Base-by-base conservation (phyloP, 2,888 invertebrate species). In the Leucophora obtusa region DNA sequence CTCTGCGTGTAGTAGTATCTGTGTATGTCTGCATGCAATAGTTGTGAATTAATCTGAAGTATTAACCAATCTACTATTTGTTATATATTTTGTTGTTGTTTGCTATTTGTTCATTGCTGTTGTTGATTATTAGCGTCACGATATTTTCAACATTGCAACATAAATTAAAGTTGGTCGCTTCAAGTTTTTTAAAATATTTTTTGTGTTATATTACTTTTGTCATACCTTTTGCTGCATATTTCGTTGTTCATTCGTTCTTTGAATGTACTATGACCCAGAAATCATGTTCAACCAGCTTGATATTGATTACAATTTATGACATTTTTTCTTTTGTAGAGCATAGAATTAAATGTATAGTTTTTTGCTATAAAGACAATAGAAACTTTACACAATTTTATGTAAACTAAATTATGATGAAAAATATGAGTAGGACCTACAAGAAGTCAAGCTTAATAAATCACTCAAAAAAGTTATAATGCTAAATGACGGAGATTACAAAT, bases 141-240 rank as follows among this genome's bases (percentile, higher is more conserved):
- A 81, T 73, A 77, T 81, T 77, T 73, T 70, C 77, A n/a, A 60
- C 60, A 71, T 77, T 81, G 81, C 81, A 81, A 77, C 73, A 81
- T 81, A 81, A 81, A 77, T 77, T 77, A 81, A 59, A 70, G 77
- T 81, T 81, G 73, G 77, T 81, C 77, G 77, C 73, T 73, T 73
- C 60, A 77, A 75, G 51, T 75, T 53, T 17, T 58, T 35, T 24
- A 3, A 3, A 3, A 24, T 24, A 18, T 68, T 54, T 35, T 15
- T n/a, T 11, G 15, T 28, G 24, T 56, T 62, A 11, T 71, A 21
- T 50, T 51, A 71, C 43, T 60, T 60, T 60, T 59, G 65, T 69
- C 65, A 50, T 65, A 73, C 38, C 50, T 50, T 59, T 77, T 70
- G 69, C 43, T 43, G 24, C 43, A 54, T 43, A 38, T 59, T 77